phyloP scores from a whole-genome alignment of 2,113 vertebrate genomes.

The Siphamia tubifer region DNA sequence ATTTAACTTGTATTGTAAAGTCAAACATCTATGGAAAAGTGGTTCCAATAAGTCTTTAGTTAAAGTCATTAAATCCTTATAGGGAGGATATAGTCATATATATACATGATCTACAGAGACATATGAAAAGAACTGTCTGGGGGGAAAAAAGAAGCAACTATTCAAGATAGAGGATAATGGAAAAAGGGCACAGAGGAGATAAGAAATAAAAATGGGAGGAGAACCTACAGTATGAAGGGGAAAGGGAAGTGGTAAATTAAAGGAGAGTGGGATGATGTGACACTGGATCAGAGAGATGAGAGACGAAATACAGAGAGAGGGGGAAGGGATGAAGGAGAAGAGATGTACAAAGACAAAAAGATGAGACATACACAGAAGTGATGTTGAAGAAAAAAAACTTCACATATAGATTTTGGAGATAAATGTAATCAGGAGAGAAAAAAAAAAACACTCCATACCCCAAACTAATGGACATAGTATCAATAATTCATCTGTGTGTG shows the following conservation, averaged over 20 bases:
- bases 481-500: no score
- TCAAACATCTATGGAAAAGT: slow-evolving; percentile 26
- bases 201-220: not conserved
- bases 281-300: not conserved
- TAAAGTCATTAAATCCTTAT: slow-evolving; percentile 13
- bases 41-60: slow-evolving; percentile 13
- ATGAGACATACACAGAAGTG: slow-evolving; percentile 23
- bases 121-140: not conserved
- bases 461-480: not conserved
- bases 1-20: slow-evolving; percentile 19
- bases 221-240: not conserved
- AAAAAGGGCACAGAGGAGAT: not conserved
- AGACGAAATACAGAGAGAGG: not conserved
- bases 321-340: slow-evolving; percentile 26
- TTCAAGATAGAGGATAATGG: not conserved
- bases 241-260: slow-evolving; percentile 9
- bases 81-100: not conserved
- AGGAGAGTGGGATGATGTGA: slow-evolving; percentile 15
- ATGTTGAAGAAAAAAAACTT: slow-evolving; percentile 14
- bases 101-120: not conserved
- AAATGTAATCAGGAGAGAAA: not conserved
- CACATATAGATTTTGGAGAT: not conserved
- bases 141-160: not conserved
- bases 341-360: slow-evolving; percentile 21
- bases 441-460: not conserved